Evolutionary conservation across 2,888 invertebrate genomes (phyloP).

Genomic region (Biston stratarius): DNA sequence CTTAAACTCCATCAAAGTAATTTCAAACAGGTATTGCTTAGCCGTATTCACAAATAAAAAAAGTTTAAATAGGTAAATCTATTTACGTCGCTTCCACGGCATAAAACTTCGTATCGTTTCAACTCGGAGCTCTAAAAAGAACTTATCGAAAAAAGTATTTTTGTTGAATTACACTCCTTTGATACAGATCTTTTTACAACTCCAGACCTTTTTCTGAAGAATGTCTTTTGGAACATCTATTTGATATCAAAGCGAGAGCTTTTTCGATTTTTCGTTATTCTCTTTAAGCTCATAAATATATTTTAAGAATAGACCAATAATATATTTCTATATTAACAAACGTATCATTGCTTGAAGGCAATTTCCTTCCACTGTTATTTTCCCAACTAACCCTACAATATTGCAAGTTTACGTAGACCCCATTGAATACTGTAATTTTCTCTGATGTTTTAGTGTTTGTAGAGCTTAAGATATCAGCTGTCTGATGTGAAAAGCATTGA

Average conservation of each 20-base stretch:
- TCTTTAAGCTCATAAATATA: background rate
- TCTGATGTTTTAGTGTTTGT: constrained; percentile 26
- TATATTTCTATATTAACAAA: constrained; percentile 10
- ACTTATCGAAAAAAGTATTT: constrained; percentile 35
- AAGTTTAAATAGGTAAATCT: constrained; percentile 7
- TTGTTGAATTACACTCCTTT: constrained; percentile 38
- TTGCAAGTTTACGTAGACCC: constrained; percentile 45
- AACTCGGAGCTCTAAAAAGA: constrained; percentile 27
- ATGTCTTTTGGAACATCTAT: constrained; percentile 31
- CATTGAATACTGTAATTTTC: constrained; percentile 47
- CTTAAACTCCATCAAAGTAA: background rate
- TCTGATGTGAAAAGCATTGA: constrained; percentile 20
- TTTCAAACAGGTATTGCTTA: background rate
- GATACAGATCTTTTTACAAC: constrained; percentile 36
- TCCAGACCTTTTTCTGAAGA: constrained; percentile 32
- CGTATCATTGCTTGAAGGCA: constrained; percentile 38
- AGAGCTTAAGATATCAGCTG: constrained; percentile 26
- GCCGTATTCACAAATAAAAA: constrained; percentile 5
- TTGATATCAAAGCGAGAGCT: constrained; percentile 3
- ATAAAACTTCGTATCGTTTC: constrained; percentile 30
- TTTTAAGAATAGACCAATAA: background rate
- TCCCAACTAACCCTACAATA: constrained; percentile 43
- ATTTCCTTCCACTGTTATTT: constrained; percentile 47
- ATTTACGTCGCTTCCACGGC: constrained; percentile 20
- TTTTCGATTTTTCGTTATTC: background rate